phyloP scores from a whole-genome alignment of 1,140 invertebrate genomes.

The Asobara japonica region DNA sequence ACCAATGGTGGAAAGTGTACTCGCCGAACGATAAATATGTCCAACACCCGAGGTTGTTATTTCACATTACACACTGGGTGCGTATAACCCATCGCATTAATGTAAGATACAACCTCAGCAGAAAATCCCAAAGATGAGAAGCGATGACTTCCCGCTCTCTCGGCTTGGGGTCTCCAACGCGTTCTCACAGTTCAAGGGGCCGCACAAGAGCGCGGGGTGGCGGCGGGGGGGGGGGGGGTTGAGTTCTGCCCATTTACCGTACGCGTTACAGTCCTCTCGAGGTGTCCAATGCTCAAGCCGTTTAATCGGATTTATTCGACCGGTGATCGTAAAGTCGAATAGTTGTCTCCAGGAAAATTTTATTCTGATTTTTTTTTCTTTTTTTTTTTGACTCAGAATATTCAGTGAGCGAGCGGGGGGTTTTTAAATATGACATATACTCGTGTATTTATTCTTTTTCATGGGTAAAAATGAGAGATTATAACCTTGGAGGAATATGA shows the following conservation, averaged over 20 bases:
- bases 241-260: constrained; percentile 23
- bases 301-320: constrained; percentile 40
- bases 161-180: background rate
- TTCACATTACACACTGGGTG: constrained; percentile 2
- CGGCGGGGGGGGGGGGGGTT: background rate
- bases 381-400: background rate
- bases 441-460: background rate
- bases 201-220: no score
- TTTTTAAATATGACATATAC: background rate
- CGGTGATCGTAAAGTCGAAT: constrained; percentile 24
- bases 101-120: constrained; percentile 18
- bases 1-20: background rate
- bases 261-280: background rate
- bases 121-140: constrained; percentile 18
- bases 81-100: constrained; percentile 27
- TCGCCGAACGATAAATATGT: background rate
- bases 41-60: constrained; percentile 1
- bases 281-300: constrained; percentile 19
- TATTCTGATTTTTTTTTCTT: background rate
- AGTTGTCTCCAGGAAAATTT: background rate
- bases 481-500: background rate
- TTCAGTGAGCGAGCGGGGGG: background rate
- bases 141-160: constrained; percentile 15
- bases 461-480: background rate
- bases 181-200: background rate